Percentiles rank a stretch among this genome's conserved stretches.
Evolutionary conservation across 1,140 invertebrate genomes (phyloP).

Genomic region (Octopus sinensis): DNA sequence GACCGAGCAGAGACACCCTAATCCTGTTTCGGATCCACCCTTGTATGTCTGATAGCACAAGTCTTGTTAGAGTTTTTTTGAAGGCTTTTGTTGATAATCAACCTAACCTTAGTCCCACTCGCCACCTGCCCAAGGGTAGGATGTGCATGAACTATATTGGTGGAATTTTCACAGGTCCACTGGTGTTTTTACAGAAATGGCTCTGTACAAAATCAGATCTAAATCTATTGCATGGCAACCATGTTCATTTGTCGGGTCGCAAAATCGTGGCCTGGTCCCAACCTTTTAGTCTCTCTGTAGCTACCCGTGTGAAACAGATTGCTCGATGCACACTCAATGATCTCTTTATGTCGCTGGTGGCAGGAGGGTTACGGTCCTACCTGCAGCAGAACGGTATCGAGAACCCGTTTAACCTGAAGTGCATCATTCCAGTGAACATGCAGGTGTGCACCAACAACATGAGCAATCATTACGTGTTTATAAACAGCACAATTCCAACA

Average conservation of each 20-base stretch:
- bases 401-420: conserved; percentile 60
- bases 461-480: conserved; percentile 57
- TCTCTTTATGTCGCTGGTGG: conserved; percentile 60
- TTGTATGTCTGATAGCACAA: conserved; percentile 63
- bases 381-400: conserved; percentile 51
- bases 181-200: conserved; percentile 61
- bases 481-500: conserved; percentile 59
- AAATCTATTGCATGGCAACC: conserved; percentile 49
- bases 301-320: conserved; percentile 59
- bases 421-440: conserved; percentile 60
- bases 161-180: conserved; percentile 61
- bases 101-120: conserved; percentile 47
- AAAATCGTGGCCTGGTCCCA: conserved; percentile 59
- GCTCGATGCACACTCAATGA: conserved; percentile 63
- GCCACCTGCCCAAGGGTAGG: conserved; percentile 55
- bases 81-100: conserved; percentile 61
- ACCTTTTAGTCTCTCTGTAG: conserved; percentile 50
- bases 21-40: conserved; percentile 63
- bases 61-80: conserved; percentile 60
- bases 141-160: conserved; percentile 53
- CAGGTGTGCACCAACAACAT: conserved; percentile 36
- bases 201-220: conserved; percentile 48
- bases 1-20: conserved; percentile 57
- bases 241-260: conserved; percentile 41
- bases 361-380: conserved; percentile 60